Evolutionary conservation across 2,888 invertebrate species (phyloP), one percentile per base, ranked within the genome.

Genomic region (Phortica okadai): DNA sequence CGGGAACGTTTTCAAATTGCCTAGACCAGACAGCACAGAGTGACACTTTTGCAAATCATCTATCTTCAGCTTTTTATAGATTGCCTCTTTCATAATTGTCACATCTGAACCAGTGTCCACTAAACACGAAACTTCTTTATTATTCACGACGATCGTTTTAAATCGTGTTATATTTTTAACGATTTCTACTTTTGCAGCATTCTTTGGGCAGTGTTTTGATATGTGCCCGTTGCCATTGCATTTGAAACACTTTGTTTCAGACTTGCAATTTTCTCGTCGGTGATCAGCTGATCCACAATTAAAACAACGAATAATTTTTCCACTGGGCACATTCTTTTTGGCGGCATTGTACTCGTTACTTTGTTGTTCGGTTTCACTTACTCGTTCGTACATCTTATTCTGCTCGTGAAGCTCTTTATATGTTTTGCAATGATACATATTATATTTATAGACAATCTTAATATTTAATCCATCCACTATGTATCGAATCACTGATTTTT

Each of bases 351-450:
- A 50, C 11, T 7, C 10, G 10, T 50, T 50, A 50, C 11, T 50
- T 50, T 11, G 50, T 11, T 50, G 7, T 50, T 50, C 50, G 11
- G 7, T 1, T 50, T 50, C 50, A 1, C 11, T 50, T 11, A 10
- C 11, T 50, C 50, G 50, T 11, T 50, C 1, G 11, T 87, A 58
- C 82, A 77, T 0, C 85, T 76, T 72, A 85, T 4, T 77, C 78
- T 59, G 14, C 56, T 0, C 70, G 6, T 2, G 79, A 64, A 2
- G 77, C 75, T 21, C 25, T 67, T 62, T 67, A 70, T 5, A 72
- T 58, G 83, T 88, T 74, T 11, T 75, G 3, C 10, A 79, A 42
- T 54, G 77, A 73, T 56, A 59, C 59, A 10, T 76, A 58, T 16
- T 72, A 50, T 6, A 54, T 44, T 10, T 58, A 25, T 76, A 73